These are phyloP conservation scores for Scolopax mira DNA, from an alignment of 2,113 vertebrate genomes.

Conservation along the genomic window DNA sequence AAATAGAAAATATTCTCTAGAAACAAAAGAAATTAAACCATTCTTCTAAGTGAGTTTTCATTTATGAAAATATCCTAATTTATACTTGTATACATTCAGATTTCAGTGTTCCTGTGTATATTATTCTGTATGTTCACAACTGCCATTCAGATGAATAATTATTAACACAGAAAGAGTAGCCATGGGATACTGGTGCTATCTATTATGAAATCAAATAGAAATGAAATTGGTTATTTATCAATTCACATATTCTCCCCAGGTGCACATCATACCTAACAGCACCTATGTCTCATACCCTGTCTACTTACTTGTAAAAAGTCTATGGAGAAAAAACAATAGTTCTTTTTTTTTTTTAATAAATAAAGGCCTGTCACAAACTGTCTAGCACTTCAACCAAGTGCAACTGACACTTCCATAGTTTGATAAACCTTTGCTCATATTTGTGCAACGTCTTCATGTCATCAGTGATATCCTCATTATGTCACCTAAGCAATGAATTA, in stretches of 20 bases:
- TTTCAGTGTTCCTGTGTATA: neutral
- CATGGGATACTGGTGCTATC: neutral
- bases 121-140: neutral
- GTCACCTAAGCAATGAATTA: neutral
- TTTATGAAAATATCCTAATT: neutral
- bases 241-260: neutral
- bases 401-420: neutral
- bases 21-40: neutral
- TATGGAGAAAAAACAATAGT: neutral
- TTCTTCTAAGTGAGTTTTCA: neutral
- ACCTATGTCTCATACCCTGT: neutral
- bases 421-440: conserved; percentile 1
- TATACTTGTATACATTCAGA: neutral
- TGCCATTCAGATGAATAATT: neutral
- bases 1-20: neutral
- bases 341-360: neutral
- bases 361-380: neutral
- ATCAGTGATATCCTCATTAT: neutral
- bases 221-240: neutral
- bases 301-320: neutral
- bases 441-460: neutral
- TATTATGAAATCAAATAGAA: neutral
- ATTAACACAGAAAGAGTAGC: neutral
- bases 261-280: neutral
- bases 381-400: neutral